These are phyloP conservation scores for Oenanthe melanoleuca DNA, from an alignment of 2,113 vertebrate genomes.

Conservation along the genomic window DNA sequence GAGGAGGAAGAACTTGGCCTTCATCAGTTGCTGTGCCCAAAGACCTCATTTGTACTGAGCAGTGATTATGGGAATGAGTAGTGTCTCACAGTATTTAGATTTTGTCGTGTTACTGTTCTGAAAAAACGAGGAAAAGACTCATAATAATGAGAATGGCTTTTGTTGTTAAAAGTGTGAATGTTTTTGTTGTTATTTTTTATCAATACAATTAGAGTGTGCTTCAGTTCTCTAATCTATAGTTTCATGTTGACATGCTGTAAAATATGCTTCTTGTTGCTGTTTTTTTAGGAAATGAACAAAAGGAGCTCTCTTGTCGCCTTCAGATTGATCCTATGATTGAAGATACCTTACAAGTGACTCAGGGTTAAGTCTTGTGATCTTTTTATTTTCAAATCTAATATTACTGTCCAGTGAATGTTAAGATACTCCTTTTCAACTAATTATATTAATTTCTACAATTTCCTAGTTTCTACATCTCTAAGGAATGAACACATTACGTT, in stretches of 20 bases:
- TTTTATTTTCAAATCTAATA: not conserved
- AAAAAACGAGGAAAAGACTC: not conserved
- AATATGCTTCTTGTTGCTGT: not conserved
- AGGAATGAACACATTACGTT: not conserved
- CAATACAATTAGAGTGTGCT: not conserved
- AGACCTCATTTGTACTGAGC: not conserved
- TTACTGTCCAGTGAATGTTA: not conserved
- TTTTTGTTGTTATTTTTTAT: not conserved
- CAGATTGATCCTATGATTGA: conserved; percentile 79
- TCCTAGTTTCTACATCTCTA: not conserved
- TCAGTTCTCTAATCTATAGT: not conserved
- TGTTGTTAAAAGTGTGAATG: not conserved
- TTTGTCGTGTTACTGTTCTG: not conserved
- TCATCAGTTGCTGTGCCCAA: not conserved
- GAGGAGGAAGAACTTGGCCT: not conserved
- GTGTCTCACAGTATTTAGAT: not conserved
- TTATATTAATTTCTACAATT: not conserved
- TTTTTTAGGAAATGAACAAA: conserved; percentile 72
- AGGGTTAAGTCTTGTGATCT: conserved; percentile 59
- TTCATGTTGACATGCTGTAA: conserved; percentile 24
- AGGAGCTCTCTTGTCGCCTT: conserved; percentile 82
- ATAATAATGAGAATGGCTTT: not conserved
- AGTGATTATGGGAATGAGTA: not conserved
- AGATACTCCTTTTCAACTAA: not conserved
- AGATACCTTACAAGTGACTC: conserved; percentile 69